Conservation (phyloP, 2,113 vertebrate genomes). For the Apistogramma diplotaenia region DNA sequence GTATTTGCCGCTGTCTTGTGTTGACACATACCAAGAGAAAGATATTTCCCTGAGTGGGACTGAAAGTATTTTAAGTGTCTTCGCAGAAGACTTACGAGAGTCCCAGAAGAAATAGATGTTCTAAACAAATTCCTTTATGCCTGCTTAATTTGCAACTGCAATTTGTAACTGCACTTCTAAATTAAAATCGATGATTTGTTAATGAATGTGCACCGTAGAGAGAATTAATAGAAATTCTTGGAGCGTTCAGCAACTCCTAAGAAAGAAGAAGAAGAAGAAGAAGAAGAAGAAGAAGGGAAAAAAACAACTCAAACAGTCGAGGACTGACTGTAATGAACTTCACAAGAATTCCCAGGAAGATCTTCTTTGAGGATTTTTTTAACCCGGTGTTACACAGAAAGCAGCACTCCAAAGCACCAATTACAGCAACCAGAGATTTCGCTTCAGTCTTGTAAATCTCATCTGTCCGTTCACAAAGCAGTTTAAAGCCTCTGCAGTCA, state of each 20-base stretch:
- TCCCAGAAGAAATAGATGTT: background rate
- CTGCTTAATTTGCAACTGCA: background rate
- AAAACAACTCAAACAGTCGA: background rate
- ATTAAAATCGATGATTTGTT: background rate
- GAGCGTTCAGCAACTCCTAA: background rate
- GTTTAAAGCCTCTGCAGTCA: slow-evolving; percentile 19
- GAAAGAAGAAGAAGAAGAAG: background rate
- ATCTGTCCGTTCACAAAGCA: slow-evolving; percentile 26
- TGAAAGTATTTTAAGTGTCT: background rate
- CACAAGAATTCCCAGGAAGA: background rate
- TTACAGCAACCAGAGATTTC: slow-evolving; percentile 44
- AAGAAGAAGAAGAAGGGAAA: background rate
- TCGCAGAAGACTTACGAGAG: background rate
- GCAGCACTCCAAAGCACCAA: slow-evolving; percentile 15
- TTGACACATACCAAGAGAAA: background rate
- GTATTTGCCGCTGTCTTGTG: background rate
- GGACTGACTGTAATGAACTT: background rate
- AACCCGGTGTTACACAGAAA: background rate
- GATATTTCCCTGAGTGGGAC: background rate
- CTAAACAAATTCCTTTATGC: background rate
- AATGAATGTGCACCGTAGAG: background rate
- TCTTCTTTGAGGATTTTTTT: background rate
- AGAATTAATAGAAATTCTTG: background rate
- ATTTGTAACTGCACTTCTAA: background rate
- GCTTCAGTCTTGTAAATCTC: slow-evolving; percentile 23